Conservation (phyloP, 1,140 invertebrate genomes). For the Drosophila arawakana region DNA sequence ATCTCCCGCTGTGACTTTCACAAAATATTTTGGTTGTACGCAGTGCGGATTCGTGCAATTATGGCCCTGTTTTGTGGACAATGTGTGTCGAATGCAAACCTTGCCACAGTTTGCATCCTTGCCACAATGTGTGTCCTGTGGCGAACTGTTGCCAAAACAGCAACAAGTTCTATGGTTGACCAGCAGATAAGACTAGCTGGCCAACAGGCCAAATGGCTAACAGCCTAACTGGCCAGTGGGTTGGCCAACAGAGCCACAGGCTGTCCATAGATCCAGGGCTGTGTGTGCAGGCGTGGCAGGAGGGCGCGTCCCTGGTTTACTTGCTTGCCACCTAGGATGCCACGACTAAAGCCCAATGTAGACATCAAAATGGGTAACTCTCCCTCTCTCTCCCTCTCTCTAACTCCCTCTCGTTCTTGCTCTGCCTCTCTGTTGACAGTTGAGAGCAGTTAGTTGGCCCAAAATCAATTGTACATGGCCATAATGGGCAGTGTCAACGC, state of each 20-base stretch:
- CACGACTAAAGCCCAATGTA: constrained; percentile 54
- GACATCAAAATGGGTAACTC: constrained; percentile 56
- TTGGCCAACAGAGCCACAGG: constrained; percentile 55
- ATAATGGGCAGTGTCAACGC: constrained; percentile 64
- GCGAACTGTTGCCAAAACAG: constrained; percentile 76
- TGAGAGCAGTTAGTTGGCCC: constrained; percentile 25
- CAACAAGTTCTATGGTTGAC: constrained; percentile 73
- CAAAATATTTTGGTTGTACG: constrained; percentile 83
- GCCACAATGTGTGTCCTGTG: constrained; percentile 48
- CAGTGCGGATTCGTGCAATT: constrained; percentile 74
- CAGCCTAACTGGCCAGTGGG: constrained; percentile 55
- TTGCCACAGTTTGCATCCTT: constrained; percentile 26
- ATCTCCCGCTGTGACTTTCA: constrained; percentile 76
- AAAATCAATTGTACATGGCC: constrained; percentile 69
- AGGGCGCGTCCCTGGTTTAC: constrained; percentile 55
- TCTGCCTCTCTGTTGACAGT: constrained; percentile 24
- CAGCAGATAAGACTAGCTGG: constrained; percentile 59
- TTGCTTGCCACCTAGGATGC: constrained; percentile 42
- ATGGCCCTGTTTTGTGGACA: constrained; percentile 61
- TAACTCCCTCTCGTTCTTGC: not conserved
- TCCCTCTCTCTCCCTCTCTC: not conserved
- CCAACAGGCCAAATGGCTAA: not conserved
- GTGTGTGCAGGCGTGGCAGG: constrained; percentile 26
- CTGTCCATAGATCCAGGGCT: constrained; percentile 19
- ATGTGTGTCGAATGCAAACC: constrained; percentile 65